Evolutionary conservation across 2,797 vertebrate genomes (phyloP), one percentile per base, ranked within the genome.

Genomic region (Mus minutoides): DNA sequence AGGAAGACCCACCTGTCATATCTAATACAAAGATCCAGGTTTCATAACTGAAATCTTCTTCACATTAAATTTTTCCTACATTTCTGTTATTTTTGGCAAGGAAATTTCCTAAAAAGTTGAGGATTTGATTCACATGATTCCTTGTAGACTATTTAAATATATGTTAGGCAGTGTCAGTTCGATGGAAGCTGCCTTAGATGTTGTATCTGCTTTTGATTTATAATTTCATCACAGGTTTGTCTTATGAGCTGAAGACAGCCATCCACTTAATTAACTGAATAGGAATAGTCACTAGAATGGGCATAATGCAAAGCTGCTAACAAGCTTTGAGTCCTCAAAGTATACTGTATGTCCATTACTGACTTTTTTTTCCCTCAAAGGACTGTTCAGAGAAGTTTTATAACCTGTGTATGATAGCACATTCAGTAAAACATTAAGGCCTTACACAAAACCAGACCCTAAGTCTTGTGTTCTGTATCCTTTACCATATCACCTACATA

Each of bases 181-280:
- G 86, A 9, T 49, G 56, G 17, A 86, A 71, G 29, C 40, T 82
- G 24, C 46, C 60, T 90, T 88, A 83, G 40, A 67, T 90, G n/a
- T 80, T 64, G 96, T 71, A 21, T 37, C 69, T 95, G 73, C 49
- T 10, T 95, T 86, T 95, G 69, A 26, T 62, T 95, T 94, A 73
- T 79, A 92, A 88, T 71, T 62, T 84, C 52, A 88, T 80, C 14
- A 91, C 49, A 52, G 7, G 31, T 91, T 96, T 92, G 56, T 34
- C 1, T 88, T 85, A 62, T 75, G 11, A 46, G 54, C 54, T 80
- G 46, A 56, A 82, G 90, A 92, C 60, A 84, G 17, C 29, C 40
- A 90, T 79, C 3, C 78, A 49, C 52, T 92, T 94, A 58, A 75
- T 64, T 96, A 87, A 71, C 90, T 94, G 58, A 96, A 77, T 71